Conservation (phyloP, 2,113 vertebrate species). For the Pelecanoides urinatrix region DNA sequence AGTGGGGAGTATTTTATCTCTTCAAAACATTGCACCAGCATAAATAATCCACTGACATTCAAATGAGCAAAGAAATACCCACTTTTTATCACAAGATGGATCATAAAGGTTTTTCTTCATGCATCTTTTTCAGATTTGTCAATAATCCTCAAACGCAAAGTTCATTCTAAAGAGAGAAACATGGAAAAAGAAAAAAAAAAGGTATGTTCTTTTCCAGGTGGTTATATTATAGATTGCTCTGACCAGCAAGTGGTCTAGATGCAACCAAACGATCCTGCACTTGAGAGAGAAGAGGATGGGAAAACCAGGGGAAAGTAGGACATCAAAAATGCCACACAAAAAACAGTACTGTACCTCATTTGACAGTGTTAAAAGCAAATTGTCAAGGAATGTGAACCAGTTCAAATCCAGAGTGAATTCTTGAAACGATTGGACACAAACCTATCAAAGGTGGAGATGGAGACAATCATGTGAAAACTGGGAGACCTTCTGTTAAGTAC, state of each 20-base stretch:
- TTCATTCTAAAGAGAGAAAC: neutral
- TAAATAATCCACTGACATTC: constrained; percentile 60
- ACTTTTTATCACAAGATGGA: constrained; percentile 44
- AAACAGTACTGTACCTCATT: neutral
- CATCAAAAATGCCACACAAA: neutral
- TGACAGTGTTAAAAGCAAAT: neutral
- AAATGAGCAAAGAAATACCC: constrained; percentile 61
- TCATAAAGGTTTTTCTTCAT: constrained; percentile 30
- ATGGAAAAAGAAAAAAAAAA: neutral
- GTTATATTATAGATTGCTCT: neutral
- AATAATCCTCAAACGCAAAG: constrained; percentile 13
- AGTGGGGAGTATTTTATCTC: constrained; percentile 71
- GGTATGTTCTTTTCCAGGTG: neutral
- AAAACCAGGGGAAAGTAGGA: neutral
- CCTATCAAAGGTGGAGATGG: neutral
- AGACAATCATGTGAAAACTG: neutral
- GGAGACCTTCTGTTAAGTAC: neutral
- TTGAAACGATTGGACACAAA: neutral
- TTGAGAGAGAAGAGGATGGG: neutral
- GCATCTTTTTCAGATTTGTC: neutral
- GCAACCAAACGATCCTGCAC: neutral
- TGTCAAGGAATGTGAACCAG: neutral
- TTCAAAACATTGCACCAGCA: constrained; percentile 64
- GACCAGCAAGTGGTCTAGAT: neutral
- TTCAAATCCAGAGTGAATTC: constrained; percentile 8